Evolutionary conservation across 2,888 invertebrate genomes (phyloP), one percentile per base, ranked within the genome.

Genomic region (Salpingus planirostris): DNA sequence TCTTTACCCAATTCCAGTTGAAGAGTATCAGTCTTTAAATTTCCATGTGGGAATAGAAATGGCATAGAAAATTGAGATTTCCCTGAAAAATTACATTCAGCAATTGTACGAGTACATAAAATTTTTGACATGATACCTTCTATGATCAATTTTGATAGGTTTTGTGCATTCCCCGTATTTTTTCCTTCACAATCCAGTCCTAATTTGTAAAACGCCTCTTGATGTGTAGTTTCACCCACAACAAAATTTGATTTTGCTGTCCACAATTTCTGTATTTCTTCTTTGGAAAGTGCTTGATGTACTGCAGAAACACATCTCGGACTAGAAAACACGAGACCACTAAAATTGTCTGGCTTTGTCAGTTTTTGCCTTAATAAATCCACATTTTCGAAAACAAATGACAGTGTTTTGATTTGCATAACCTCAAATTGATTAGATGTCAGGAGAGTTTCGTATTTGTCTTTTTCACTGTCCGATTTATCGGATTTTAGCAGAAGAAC

Each of bases 11-110:
- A 53, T 37, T 66, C 66, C 7, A 59, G 49, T 29, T 65, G 62
- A 22, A 74, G 49, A 2, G 67, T 65, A 38, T 74, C 73, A 11
- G 66, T 67, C 29, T 68, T 69, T 29, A 74, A 54, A 54, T 72
- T 74, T 3, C 74, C 71, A 56, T 71, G 73, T 0, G 74, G 74
- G 55, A 71, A 64, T 23, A 75, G 45, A 31, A 74, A 64, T 2
- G 71, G 70, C 47, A 64, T 55, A 1, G 23, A 43, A 21, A 54
- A 57, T 13, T 57, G 47, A 3, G 25, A 34, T 26, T 64, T 60
- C 2, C 66, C 69, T 55, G 42, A 5, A 26, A 21, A n/a, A n/a
- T n/a, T n/a, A n/a, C n/a, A n/a, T n/a, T 31, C 15, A n/a, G n/a
- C n/a, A n/a, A n/a, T n/a, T n/a, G 13, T 11, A 37, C 55, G 55